A percentile compares a stretch with the other conserved stretches of the same genome.
Conservation (phyloP, 2,888 invertebrate species). For the Blastobasis lacticolella region DNA sequence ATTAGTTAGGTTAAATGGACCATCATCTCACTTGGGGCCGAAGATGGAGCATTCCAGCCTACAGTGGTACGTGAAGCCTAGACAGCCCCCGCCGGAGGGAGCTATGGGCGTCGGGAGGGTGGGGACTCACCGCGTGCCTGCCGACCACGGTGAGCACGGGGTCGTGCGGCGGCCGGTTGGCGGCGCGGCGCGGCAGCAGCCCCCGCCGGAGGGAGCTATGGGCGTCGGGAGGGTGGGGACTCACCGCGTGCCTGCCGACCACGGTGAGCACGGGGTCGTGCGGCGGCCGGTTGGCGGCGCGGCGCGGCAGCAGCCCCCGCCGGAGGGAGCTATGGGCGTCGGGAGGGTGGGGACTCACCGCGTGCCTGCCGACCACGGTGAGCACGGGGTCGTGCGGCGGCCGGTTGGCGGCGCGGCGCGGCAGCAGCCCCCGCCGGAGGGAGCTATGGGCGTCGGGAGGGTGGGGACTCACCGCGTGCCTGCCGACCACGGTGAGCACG, state of each 20-base stretch:
- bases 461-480: conserved; percentile 74
- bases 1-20: too few species aligned
- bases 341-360: conserved; percentile 52
- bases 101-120: too few species aligned
- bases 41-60: too few species aligned
- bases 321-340: too few species aligned
- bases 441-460: too few species aligned
- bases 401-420: conserved; percentile 91
- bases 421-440: conserved; percentile 78
- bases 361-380: conserved; percentile 84
- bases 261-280: conserved; percentile 86
- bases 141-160: conserved; percentile 88
- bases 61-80: too few species aligned
- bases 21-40: too few species aligned
- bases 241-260: conserved; percentile 83
- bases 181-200: conserved; percentile 88
- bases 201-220: too few species aligned
- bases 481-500: conserved; percentile 85
- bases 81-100: too few species aligned
- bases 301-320: conserved; percentile 85
- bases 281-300: conserved; percentile 92
- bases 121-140: conserved; percentile 76
- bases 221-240: conserved; percentile 4
- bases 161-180: conserved; percentile 90
- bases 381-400: conserved; percentile 89